phyloP scores from a whole-genome alignment of 1,140 invertebrate genomes.

The Monomorium pharaonis region DNA sequence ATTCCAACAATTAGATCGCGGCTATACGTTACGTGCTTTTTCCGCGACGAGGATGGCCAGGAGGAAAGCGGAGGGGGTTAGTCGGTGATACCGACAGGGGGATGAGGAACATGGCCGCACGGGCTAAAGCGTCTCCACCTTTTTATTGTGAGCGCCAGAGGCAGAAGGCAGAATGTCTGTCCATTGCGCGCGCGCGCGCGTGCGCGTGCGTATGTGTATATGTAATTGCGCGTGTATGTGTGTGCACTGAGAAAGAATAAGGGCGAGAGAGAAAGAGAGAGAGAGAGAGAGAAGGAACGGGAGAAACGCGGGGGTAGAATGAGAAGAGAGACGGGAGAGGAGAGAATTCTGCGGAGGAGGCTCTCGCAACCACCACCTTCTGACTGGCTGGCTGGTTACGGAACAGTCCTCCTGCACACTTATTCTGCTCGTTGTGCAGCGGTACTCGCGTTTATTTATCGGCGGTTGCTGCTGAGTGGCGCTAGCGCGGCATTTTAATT shows the following conservation, averaged over 20 bases:
- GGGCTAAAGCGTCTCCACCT: constrained; percentile 82
- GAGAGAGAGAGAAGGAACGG: constrained; percentile 7
- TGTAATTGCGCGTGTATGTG: background rate
- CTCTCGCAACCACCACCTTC: constrained; percentile 63
- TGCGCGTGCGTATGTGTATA: background rate
- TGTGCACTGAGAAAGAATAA: constrained; percentile 47
- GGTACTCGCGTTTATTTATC: constrained; percentile 83
- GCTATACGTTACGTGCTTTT: constrained; percentile 77
- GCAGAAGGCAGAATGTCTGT: constrained; percentile 77
- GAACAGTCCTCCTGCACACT: constrained; percentile 77
- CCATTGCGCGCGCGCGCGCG: constrained; percentile 13
- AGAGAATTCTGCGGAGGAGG: constrained; percentile 69
- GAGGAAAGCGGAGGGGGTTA: constrained; percentile 59
- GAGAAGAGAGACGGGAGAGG: constrained; percentile 27
- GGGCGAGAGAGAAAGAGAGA: constrained; percentile 44
- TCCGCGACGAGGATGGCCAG: constrained; percentile 60
- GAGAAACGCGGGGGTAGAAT: constrained; percentile 1
- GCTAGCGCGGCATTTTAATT: constrained; percentile 85
- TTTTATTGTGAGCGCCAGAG: constrained; percentile 84
- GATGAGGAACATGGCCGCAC: constrained; percentile 81
- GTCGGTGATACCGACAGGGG: constrained; percentile 70
- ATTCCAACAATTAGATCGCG: constrained; percentile 82
- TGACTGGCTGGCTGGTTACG: constrained; percentile 67
- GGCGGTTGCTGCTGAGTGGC: constrained; percentile 84
- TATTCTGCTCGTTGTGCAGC: constrained; percentile 77